A percentile compares a stretch with the other conserved stretches of the same genome.
phyloP scores from a whole-genome alignment of 2,888 invertebrate genomes.

The Athalia rosae region DNA sequence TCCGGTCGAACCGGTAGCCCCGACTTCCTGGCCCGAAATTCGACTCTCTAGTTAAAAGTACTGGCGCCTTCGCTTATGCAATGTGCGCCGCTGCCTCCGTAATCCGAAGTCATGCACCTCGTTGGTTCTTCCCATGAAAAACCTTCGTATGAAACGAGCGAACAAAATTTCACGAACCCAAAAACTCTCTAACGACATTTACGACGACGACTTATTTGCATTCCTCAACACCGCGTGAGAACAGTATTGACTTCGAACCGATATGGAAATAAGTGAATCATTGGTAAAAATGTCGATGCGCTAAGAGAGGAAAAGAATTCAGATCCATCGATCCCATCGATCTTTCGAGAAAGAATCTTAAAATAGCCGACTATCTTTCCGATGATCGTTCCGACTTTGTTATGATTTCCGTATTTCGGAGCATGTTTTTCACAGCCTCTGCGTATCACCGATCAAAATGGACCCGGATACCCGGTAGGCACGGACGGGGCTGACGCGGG shows the following conservation, averaged over 20 bases:
- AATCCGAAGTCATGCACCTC: constrained; percentile 37
- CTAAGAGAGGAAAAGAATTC: neutral
- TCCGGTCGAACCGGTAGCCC: neutral
- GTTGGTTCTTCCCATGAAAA: neutral
- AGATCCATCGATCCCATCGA: neutral
- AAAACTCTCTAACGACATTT: constrained; percentile 24
- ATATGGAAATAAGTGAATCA: neutral
- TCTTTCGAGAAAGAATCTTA: no score
- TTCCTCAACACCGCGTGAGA: neutral
- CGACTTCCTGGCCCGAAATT: constrained; percentile 35
- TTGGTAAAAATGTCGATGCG: neutral
- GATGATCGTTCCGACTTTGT: neutral
- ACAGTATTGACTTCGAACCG: neutral
- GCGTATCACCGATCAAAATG: neutral
- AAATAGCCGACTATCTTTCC: neutral
- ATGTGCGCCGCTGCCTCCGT: constrained; percentile 4
- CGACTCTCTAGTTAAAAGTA: constrained; percentile 5
- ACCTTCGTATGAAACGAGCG: neutral
- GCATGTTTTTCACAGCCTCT: neutral
- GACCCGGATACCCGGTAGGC: constrained; percentile 31
- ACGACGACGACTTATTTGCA: neutral
- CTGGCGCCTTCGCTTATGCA: constrained; percentile 34
- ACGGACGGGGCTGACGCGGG: neutral
- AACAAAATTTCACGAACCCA: constrained; percentile 23
- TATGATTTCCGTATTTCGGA: neutral